Evolutionary conservation across 1,140 invertebrate genomes (phyloP), one percentile per base, ranked within the genome.

Genomic region (Pemphigus obesinymphae): DNA sequence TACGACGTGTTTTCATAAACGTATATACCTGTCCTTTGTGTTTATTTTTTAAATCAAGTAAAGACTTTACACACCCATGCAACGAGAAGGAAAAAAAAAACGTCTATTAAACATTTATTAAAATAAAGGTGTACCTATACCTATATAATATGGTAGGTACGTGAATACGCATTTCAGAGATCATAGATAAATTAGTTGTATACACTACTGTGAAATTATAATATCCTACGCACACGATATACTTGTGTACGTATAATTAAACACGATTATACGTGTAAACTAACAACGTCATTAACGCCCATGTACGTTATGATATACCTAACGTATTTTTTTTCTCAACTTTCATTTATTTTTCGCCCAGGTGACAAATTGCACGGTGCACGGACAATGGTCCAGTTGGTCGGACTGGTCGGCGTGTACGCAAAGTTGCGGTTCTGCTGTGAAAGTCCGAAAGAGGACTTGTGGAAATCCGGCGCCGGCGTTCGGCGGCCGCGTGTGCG

Each of bases 321-420:
- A n/a, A n/a, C n/a, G n/a, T n/a, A n/a, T n/a, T n/a, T n/a, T n/a
- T n/a, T n/a, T n/a, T n/a, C n/a, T 48, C 20, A 31, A 73, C 43
- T 73, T 50, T 73, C 43, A 13, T 73, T 50, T 50, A 11, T 73
- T 72, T 34, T 15, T 11, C 6, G 2, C n/a, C 11, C 34, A 82
- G 89, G 93, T 94, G 29, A 89, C 89, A 6, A 94, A 94, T 85
- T 95, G 93, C 85, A 94, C 93, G 0, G 90, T 93, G 55, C 92
- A 97, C 86, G 95, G 95, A 11, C 92, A 91, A 3, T 97, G 96
- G 96, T 94, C 94, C 0, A 87, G 90, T 3, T 97, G 95, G 95
- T 94, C 94, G 0, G 89, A 90, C 0, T 97, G 94, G 94, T 96
- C 94, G 3, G 91, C 92, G 13, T 97, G 95, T 85, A 92, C 93